A percentile compares a stretch with the other conserved stretches of the same genome.
These are phyloP conservation scores for Adela reaumurella DNA, from an alignment of 2,888 invertebrate genomes.

Conservation along the genomic window DNA sequence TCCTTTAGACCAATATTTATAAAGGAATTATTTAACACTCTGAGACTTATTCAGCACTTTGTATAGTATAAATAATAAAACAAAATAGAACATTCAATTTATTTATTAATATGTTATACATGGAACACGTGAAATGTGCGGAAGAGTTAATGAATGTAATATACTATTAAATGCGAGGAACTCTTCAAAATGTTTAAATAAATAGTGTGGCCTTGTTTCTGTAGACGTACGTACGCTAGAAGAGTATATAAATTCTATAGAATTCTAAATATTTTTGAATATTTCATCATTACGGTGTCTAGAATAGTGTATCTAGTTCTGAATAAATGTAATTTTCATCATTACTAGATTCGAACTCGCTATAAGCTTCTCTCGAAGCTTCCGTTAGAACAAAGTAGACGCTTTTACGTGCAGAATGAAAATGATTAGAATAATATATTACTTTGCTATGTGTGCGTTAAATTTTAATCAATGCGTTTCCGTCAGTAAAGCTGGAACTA, in stretches of 20 bases:
- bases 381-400: not conserved
- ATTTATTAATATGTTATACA: not conserved
- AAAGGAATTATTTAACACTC: no score
- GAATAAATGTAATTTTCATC: not conserved
- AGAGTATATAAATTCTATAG: constrained; percentile 1
- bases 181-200: no score
- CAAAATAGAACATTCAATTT: no score
- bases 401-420: not conserved
- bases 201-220: not conserved
- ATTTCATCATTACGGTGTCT: not conserved
- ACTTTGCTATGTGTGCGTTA: no score
- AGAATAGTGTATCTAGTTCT: not conserved
- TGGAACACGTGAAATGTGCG: not conserved
- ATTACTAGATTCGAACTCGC: not conserved
- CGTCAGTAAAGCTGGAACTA: no score
- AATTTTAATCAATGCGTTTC: no score
- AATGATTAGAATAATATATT: not conserved
- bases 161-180: no score
- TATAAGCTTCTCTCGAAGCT: not conserved
- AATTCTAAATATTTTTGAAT: constrained; percentile 3
- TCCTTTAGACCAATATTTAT: no score
- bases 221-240: not conserved
- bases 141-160: no score
- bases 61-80: no score
- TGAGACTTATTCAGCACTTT: no score